Percentiles rank a stretch among this genome's conserved stretches.
Conservation (phyloP, 23 tunicate genomes). For the Corella eumyota region DNA sequence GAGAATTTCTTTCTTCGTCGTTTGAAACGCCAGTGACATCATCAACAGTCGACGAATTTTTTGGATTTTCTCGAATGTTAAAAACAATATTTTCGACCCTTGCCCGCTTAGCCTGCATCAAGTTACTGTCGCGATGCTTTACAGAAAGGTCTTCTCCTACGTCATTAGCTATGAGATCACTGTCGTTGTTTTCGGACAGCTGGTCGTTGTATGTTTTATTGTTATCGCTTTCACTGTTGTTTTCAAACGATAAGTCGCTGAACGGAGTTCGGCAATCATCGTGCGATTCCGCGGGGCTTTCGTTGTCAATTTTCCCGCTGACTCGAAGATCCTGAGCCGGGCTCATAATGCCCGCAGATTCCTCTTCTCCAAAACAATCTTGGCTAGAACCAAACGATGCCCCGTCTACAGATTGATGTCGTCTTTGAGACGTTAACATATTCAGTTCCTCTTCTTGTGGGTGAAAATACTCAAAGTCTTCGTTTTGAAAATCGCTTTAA, state of each 20-base stretch:
- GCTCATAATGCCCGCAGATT: background rate
- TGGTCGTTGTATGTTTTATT: background rate
- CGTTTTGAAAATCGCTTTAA: too few species aligned
- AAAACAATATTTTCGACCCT: conserved; percentile 69
- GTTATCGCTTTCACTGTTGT: too few species aligned
- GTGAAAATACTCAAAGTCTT: too few species aligned
- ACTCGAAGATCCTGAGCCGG: background rate
- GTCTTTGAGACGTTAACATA: conserved; percentile 16
- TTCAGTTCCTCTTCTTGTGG: too few species aligned
- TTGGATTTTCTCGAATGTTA: conserved; percentile 29
- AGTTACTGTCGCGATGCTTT: background rate
- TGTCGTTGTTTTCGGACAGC: background rate
- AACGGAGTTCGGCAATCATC: background rate
- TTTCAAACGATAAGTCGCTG: too few species aligned
- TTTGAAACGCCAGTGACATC: background rate
- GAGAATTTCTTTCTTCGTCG: conserved; percentile 1
- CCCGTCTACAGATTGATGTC: conserved; percentile 3
- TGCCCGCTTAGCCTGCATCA: conserved; percentile 39
- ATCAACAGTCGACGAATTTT: conserved; percentile 1
- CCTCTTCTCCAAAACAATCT: background rate
- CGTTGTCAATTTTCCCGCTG: too few species aligned
- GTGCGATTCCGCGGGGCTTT: too few species aligned
- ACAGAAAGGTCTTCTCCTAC: conserved; percentile 1
- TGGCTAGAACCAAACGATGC: background rate
- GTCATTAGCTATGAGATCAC: conserved; percentile 1